A percentile compares a stretch with the other conserved stretches of the same genome.
Conservation (phyloP, 2,113 vertebrate genomes). For the Indicator maculatus region DNA sequence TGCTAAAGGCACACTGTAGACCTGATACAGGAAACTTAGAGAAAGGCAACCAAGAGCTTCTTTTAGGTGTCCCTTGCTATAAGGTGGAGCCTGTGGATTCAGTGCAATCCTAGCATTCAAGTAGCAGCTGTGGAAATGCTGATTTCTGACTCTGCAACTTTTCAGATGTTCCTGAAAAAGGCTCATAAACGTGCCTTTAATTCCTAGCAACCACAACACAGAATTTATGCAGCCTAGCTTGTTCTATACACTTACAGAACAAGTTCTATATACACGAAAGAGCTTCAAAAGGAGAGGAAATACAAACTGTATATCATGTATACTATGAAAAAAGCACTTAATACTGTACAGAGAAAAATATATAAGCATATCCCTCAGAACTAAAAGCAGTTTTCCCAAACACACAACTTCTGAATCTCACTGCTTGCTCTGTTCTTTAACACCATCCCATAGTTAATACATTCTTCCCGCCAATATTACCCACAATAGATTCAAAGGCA, state of each 20-base stretch:
- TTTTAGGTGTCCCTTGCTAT: not conserved
- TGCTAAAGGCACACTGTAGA: not conserved
- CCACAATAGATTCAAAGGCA: slow-evolving; percentile 27
- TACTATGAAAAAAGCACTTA: not conserved
- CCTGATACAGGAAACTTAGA: not conserved
- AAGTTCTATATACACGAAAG: not conserved
- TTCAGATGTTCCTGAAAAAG: not conserved
- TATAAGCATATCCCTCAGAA: not conserved
- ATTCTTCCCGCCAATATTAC: not conserved
- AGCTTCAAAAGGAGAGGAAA: not conserved
- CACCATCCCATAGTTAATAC: not conserved
- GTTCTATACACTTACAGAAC: not conserved
- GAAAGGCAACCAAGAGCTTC: not conserved
- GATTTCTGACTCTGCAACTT: not conserved
- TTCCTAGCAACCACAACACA: not conserved
- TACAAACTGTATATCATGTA: not conserved
- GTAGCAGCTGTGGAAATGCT: not conserved
- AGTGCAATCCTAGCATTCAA: not conserved
- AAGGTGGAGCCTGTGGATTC: not conserved
- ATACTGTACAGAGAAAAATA: not conserved
- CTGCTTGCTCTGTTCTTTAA: not conserved
- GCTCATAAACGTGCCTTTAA: not conserved
- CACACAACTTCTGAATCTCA: not conserved
- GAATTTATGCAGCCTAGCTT: not conserved
- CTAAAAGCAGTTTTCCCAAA: slow-evolving; percentile 30